A percentile compares a stretch with the other conserved stretches of the same genome.
phyloP scores from a whole-genome alignment of 2,113 vertebrate genomes.

The rabbit (Oryctolagus cuniculus) region DNA sequence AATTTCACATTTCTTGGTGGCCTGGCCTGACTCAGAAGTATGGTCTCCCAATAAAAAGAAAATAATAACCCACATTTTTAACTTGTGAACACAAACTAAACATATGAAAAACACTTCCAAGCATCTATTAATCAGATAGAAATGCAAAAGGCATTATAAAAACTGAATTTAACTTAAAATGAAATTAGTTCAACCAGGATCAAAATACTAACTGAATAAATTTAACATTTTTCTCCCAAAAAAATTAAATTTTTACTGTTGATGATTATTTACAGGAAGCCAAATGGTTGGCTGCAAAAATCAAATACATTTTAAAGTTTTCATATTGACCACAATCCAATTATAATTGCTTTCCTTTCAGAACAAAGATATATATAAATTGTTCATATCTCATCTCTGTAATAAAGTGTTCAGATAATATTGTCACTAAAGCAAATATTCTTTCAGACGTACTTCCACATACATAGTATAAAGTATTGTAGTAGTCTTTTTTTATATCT shows the following conservation, averaged over 20 bases:
- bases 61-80: neutral
- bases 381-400: neutral
- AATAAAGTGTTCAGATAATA: neutral
- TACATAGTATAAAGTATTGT: neutral
- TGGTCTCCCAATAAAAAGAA: neutral
- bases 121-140: neutral
- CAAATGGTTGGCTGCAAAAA: neutral
- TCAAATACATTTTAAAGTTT: constrained; percentile 28
- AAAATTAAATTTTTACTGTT: neutral
- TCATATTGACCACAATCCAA: neutral
- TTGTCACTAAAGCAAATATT: neutral
- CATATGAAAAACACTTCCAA: neutral
- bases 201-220: neutral
- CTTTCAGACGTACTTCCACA: neutral
- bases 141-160: neutral
- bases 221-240: neutral
- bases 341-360: constrained; percentile 38
- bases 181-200: neutral
- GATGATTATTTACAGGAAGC: neutral
- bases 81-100: neutral
- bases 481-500: neutral
- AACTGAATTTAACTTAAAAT: constrained; percentile 13
- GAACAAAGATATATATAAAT: neutral
- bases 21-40: neutral
- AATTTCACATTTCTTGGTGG: neutral